Conservation (phyloP, 2,797 vertebrate species). For the Sebastes itinus region DNA sequence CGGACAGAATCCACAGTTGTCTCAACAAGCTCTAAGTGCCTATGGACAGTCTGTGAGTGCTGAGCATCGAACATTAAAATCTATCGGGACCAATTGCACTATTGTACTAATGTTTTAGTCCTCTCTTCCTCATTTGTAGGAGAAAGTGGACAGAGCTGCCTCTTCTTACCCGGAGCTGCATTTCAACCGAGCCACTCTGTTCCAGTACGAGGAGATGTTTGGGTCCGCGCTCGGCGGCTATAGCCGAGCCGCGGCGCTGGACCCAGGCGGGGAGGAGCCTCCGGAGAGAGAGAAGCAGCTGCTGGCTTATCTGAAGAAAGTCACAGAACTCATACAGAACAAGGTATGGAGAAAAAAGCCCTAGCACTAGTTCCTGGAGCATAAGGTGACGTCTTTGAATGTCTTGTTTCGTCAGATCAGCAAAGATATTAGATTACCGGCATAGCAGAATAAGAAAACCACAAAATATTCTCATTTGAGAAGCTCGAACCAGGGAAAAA, state of each 20-base stretch:
- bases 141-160: conserved; percentile 88
- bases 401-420: neutral
- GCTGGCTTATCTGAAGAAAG: conserved; percentile 86
- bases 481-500: neutral
- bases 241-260: conserved; percentile 84
- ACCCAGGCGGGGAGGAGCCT: conserved; percentile 87
- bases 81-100: neutral
- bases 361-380: no score
- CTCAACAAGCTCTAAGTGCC: conserved; percentile 91
- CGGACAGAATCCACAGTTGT: conserved; percentile 91
- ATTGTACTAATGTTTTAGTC: neutral
- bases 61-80: neutral
- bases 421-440: neutral
- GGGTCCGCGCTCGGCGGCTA: conserved; percentile 88
- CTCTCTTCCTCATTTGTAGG: conserved; percentile 63
- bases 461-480: neutral
- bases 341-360: conserved; percentile 74
- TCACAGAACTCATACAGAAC: conserved; percentile 84
- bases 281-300: conserved; percentile 85
- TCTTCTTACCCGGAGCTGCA: conserved; percentile 90
- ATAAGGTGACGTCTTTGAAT: neutral
- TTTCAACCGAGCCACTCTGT: conserved; percentile 88
- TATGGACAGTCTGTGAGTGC: conserved; percentile 91
- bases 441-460: neutral
- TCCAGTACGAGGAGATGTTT: conserved; percentile 92